These are phyloP conservation scores for Pomacea canaliculata DNA, from an alignment of 2,888 invertebrate species.

Conservation along the genomic window DNA sequence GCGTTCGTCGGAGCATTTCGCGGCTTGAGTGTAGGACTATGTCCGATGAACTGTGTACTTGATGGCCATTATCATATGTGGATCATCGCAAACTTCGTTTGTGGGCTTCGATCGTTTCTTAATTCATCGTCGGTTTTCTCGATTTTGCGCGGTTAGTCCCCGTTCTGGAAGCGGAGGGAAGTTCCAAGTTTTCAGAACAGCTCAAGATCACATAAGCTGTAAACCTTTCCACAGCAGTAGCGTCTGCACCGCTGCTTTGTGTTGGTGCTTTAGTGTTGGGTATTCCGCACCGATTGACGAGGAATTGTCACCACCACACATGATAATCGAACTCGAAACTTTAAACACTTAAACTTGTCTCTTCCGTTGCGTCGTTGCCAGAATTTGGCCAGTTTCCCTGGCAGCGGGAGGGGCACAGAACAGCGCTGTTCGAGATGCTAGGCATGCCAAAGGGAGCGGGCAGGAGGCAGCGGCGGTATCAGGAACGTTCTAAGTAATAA, in stretches of 20 bases:
- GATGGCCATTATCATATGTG: no score
- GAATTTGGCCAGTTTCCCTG: background rate
- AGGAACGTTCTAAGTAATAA: conserved; percentile 4
- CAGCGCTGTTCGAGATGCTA: conserved; percentile 12
- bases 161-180: conserved; percentile 15
- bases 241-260: no score
- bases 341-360: no score
- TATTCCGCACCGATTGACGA: no score
- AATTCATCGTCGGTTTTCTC: conserved; percentile 25
- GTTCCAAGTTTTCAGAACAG: conserved; percentile 25
- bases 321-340: no score
- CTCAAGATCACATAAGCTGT: conserved; percentile 6
- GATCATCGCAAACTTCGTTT: conserved; percentile 16
- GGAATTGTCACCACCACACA: no score
- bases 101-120: conserved; percentile 1
- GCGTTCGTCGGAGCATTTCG: conserved; percentile 51
- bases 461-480: background rate
- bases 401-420: background rate
- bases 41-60: conserved; percentile 45
- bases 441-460: conserved; percentile 15
- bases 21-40: conserved; percentile 55
- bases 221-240: no score
- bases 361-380: background rate
- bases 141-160: conserved; percentile 28
- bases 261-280: no score